Percentiles rank a stretch among this genome's conserved stretches.
Conservation (phyloP, 2,797 vertebrate species). For the Spheniscus humboldti region DNA sequence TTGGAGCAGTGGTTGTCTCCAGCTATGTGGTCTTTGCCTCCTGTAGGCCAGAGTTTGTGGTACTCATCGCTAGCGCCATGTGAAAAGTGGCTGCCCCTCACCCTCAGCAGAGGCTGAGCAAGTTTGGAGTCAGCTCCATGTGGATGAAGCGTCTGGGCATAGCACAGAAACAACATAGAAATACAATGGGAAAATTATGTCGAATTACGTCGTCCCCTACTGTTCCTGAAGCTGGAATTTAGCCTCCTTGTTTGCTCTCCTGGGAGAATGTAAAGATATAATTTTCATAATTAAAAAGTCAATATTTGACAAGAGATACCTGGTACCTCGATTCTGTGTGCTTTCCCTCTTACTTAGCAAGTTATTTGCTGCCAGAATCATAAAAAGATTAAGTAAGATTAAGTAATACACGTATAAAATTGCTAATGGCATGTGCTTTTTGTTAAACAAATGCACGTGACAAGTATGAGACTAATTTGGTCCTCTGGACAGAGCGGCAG, state of each 20-base stretch:
- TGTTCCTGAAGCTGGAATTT: neutral
- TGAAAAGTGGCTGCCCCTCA: neutral
- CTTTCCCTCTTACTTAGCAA: neutral
- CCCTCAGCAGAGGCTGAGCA: neutral
- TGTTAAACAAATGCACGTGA: neutral
- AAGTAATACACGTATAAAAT: neutral
- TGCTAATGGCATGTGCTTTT: neutral
- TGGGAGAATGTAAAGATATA: neutral
- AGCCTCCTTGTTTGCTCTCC: neutral
- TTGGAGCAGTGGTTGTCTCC: neutral
- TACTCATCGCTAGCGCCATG: accelerated
- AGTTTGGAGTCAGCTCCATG: neutral
- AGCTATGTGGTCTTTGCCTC: neutral
- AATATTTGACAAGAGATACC: neutral
- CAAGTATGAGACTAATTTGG: neutral
- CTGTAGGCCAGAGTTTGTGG: neutral
- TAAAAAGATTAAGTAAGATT: neutral
- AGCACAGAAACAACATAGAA: neutral
- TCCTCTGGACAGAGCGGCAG: neutral
- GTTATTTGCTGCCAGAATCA: neutral
- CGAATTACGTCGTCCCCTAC: neutral
- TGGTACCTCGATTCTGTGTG: neutral
- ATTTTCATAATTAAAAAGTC: neutral
- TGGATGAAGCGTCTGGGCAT: neutral
- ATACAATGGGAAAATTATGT: accelerated